phyloP scores from a whole-genome alignment of 2,797 vertebrate genomes.

The Galago senegalensis region DNA sequence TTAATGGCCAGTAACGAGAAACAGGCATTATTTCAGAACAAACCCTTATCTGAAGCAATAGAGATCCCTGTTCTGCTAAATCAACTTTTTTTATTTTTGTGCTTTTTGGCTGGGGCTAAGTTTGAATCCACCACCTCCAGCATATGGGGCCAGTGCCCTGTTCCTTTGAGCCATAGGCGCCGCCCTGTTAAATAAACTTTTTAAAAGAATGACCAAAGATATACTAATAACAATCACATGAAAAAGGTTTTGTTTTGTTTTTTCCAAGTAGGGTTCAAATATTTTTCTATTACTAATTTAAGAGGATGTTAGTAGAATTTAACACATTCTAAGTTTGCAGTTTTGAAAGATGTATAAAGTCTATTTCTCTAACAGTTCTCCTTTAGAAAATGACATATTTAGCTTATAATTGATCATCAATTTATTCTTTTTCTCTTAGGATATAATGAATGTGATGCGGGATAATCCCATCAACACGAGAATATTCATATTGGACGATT shows the following conservation, averaged over 20 bases:
- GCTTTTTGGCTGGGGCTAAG: too few species aligned
- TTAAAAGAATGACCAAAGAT: neutral
- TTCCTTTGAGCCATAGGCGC: too few species aligned
- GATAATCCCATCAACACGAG: neutral
- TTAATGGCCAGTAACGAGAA: conserved; percentile 76
- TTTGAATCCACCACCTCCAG: too few species aligned
- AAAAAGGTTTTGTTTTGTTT: neutral
- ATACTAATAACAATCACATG: neutral
- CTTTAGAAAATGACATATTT: neutral
- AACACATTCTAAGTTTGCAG: neutral
- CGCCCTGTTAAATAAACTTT: neutral
- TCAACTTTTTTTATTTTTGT: neutral
- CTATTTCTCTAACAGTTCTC: neutral
- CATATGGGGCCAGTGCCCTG: too few species aligned
- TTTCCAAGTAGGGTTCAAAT: neutral
- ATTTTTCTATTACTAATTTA: neutral
- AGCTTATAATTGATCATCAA: neutral
- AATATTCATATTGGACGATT: neutral
- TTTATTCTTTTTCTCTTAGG: neutral
- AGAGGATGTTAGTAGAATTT: neutral
- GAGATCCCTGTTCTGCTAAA: neutral
- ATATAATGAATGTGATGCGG: neutral
- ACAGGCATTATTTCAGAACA: conserved; percentile 72
- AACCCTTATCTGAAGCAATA: neutral
- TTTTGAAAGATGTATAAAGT: neutral